Conservation (phyloP, 2,797 vertebrate species). For the Buphagus erythrorhynchus region DNA sequence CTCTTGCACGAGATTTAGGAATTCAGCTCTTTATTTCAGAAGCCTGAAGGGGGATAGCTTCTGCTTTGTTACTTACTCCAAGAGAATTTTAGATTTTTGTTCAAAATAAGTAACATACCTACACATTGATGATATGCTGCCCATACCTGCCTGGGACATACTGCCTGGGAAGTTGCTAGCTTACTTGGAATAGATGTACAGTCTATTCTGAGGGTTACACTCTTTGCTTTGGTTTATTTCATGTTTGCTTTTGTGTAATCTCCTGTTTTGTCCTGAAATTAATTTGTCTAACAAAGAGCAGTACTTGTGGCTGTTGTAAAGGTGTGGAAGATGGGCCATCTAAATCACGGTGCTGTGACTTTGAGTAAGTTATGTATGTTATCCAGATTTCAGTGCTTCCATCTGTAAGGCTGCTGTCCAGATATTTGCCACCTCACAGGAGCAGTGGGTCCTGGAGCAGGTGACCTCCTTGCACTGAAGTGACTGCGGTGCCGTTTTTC, state of each 20-base stretch:
- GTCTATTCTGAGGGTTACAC: not conserved
- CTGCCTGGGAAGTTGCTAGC: not conserved
- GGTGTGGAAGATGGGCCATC: not conserved
- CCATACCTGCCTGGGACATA: not conserved
- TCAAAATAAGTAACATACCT: not conserved
- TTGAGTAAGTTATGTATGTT: not conserved
- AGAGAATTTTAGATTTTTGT: not conserved
- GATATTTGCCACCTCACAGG: not conserved
- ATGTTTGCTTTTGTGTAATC: not conserved
- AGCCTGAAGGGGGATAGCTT: not conserved
- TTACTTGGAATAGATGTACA: not conserved
- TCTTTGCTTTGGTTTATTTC: not conserved
- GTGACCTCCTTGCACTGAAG: not conserved
- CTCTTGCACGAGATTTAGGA: not conserved
- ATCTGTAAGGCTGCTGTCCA: not conserved
- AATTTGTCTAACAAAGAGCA: not conserved
- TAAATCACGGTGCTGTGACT: not conserved
- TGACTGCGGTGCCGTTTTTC: not conserved
- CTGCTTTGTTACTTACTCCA: not conserved
- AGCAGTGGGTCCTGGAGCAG: not conserved
- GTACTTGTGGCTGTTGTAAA: not conserved
- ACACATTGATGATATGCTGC: not conserved
- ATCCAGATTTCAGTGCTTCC: not conserved
- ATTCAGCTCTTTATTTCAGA: not conserved
- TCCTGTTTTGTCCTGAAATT: not conserved